These are phyloP conservation scores for Lomographa bimaculata DNA, from an alignment of 2,888 invertebrate genomes.

Conservation along the genomic window DNA sequence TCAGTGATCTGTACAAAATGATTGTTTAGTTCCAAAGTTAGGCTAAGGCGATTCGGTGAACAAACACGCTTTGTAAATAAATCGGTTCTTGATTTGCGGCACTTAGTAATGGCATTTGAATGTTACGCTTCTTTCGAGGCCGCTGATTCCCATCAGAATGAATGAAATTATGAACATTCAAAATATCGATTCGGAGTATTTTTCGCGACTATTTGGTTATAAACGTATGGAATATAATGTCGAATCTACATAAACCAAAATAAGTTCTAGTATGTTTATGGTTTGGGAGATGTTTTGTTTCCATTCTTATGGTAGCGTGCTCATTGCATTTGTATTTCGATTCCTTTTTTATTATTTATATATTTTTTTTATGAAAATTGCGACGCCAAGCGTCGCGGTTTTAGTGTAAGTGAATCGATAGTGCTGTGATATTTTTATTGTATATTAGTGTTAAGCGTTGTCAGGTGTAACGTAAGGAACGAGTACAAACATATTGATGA, in stretches of 20 bases:
- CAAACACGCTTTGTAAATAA: slow-evolving; percentile 60
- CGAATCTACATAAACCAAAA: slow-evolving; percentile 14
- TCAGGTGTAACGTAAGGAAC: slow-evolving; percentile 64
- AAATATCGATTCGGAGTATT: slow-evolving; percentile 17
- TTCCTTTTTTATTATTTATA: slow-evolving; percentile 63
- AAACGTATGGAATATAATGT: slow-evolving; percentile 2
- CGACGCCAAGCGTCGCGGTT: slow-evolving; percentile 70
- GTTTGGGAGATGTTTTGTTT: slow-evolving; percentile 23
- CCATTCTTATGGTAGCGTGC: slow-evolving; percentile 49
- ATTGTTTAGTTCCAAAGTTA: slow-evolving; percentile 33
- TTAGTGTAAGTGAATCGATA: slow-evolving; percentile 82
- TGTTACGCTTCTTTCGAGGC: slow-evolving; percentile 52
- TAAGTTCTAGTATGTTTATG: slow-evolving; percentile 12
- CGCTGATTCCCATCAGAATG: slow-evolving; percentile 46
- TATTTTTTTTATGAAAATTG: slow-evolving; percentile 49
- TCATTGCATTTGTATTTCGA: slow-evolving; percentile 72
- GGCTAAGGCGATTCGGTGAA: slow-evolving; percentile 27
- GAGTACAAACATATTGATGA: slow-evolving; percentile 74
- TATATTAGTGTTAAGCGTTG: slow-evolving; percentile 70
- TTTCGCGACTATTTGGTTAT: slow-evolving; percentile 5
- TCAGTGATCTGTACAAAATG: slow-evolving; percentile 11
- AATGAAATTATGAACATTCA: slow-evolving; percentile 25
- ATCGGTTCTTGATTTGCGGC: slow-evolving; percentile 60
- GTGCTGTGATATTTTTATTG: slow-evolving; percentile 83
- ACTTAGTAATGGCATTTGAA: slow-evolving; percentile 59